Percentiles rank a stretch among this genome's conserved stretches.
Evolutionary conservation across 2,888 invertebrate species (phyloP).

Genomic region (Reticulitermes lucifugus): DNA sequence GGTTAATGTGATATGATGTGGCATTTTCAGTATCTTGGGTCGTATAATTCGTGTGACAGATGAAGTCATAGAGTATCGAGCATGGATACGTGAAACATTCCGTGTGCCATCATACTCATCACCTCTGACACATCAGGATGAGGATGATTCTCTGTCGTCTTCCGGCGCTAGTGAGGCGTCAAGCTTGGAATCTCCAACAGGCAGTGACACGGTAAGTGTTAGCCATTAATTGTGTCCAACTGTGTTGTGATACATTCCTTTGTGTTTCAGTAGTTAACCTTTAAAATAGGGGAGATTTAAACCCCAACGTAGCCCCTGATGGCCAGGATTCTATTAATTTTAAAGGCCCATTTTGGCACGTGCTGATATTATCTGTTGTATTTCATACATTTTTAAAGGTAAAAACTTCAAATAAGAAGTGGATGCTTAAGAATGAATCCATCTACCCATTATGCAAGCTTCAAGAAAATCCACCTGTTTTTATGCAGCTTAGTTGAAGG

Average conservation of each 20-base stretch:
- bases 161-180: constrained; percentile 50
- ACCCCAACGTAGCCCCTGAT: no score
- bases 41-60: constrained; percentile 94
- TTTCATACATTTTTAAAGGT: no score
- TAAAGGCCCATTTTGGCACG: no score
- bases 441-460: no score
- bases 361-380: no score
- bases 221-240: not conserved
- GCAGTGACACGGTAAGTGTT: constrained; percentile 39
- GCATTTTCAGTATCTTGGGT: constrained; percentile 77
- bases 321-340: no score
- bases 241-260: not conserved
- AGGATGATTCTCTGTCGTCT: constrained; percentile 49
- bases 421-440: no score
- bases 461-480: no score
- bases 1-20: not conserved
- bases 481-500: no score
- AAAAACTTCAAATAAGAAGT: no score
- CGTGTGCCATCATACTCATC: constrained; percentile 56
- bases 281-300: no score
- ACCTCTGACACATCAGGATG: constrained; percentile 27
- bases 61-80: constrained; percentile 84
- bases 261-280: no score
- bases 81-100: constrained; percentile 73
- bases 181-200: constrained; percentile 44